These are phyloP conservation scores for Schrankia costaestrigalis DNA, from an alignment of 2,888 invertebrate genomes.

Conservation along the genomic window DNA sequence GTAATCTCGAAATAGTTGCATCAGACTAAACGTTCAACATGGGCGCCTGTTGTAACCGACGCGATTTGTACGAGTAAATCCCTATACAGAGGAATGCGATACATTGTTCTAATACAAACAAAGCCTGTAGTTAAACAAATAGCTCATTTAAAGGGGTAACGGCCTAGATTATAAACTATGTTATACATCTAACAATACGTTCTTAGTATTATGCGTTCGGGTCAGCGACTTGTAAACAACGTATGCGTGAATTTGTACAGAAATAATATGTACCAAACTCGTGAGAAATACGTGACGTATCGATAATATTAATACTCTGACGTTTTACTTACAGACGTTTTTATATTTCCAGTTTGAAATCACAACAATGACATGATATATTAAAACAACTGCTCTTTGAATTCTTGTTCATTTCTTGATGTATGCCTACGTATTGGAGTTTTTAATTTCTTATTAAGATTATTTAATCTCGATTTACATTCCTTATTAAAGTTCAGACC, in stretches of 20 bases:
- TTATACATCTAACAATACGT: conserved; percentile 64
- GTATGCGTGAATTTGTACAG: conserved; percentile 42
- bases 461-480: no score
- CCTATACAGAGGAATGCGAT: conserved; percentile 48
- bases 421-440: no score
- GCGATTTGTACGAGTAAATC: conserved; percentile 18
- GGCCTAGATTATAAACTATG: conserved; percentile 70
- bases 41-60: conserved; percentile 16
- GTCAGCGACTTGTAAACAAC: conserved; percentile 71
- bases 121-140: conserved; percentile 65
- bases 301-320: conserved; percentile 17
- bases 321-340: conserved; percentile 7
- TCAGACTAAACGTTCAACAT: conserved; percentile 26
- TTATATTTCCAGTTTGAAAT: conserved; percentile 5
- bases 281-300: conserved; percentile 28
- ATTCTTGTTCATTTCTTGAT: no score
- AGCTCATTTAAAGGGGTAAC: conserved; percentile 69
- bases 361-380: conserved; percentile 20
- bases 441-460: no score
- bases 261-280: conserved; percentile 35
- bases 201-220: conserved; percentile 60
- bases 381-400: no score
- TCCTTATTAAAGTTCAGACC: no score
- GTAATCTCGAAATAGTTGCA: conserved; percentile 22
- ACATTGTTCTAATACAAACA: conserved; percentile 62